Percentiles rank a stretch among this genome's conserved stretches.
Conservation (phyloP, 2,888 invertebrate genomes). For the Achlya flavicornis region DNA sequence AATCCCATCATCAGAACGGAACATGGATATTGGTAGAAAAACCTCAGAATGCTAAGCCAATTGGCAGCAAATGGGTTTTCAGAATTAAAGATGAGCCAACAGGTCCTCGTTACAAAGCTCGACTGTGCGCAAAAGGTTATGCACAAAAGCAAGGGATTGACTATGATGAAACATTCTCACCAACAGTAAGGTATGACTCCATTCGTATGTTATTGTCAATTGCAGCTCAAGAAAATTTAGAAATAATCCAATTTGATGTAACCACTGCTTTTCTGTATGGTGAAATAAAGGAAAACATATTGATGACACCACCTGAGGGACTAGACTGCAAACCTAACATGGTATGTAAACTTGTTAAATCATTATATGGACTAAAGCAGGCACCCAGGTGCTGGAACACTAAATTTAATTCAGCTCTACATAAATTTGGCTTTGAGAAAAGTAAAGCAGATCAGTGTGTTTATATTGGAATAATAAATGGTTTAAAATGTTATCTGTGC, state of each 20-base stretch:
- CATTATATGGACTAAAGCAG: neutral
- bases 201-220: conserved; percentile 26
- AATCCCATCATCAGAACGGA: too few species aligned
- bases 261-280: conserved; percentile 36
- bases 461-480: too few species aligned
- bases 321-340: neutral
- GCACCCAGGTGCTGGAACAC: too few species aligned
- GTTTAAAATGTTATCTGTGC: too few species aligned
- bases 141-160: too few species aligned
- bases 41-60: conserved; percentile 15
- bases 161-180: conserved; percentile 28
- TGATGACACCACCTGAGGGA: conserved; percentile 33
- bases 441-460: too few species aligned
- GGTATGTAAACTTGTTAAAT: neutral
- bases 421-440: too few species aligned
- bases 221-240: conserved; percentile 24
- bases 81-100: conserved; percentile 22
- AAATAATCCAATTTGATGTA: conserved; percentile 32
- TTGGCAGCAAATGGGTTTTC: conserved; percentile 24
- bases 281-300: conserved; percentile 24
- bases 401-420: too few species aligned
- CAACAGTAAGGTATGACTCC: conserved; percentile 34
- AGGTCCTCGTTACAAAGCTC: too few species aligned
- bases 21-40: conserved; percentile 28
- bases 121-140: too few species aligned